These are phyloP conservation scores for Trinorchestia longiramus DNA, from an alignment of 1,140 invertebrate species.

Conservation along the genomic window DNA sequence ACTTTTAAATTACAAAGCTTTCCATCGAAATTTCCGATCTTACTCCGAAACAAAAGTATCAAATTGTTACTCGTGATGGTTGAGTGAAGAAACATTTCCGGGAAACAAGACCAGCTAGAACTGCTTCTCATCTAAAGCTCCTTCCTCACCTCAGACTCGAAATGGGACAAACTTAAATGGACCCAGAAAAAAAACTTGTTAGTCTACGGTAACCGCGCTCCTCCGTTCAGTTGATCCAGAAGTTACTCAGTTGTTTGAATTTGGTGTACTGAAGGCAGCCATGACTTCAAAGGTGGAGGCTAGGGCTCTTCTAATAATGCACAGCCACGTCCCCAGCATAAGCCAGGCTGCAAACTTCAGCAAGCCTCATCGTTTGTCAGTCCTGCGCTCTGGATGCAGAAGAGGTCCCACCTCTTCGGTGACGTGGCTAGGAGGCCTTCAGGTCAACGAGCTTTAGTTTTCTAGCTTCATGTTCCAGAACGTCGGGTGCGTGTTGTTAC, in stretches of 20 bases:
- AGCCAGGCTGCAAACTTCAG: conserved; percentile 9
- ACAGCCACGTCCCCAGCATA: conserved; percentile 27
- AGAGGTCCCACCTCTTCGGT: neutral
- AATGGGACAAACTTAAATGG: neutral
- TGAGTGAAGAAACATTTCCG: neutral
- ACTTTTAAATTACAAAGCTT: neutral
- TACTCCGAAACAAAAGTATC: neutral
- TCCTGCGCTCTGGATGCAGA: neutral
- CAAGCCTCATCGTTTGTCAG: conserved; percentile 44
- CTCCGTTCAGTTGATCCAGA: neutral
- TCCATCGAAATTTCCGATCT: neutral
- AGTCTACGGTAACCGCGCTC: neutral
- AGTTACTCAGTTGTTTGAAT: conserved; percentile 9
- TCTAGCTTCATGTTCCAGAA: neutral
- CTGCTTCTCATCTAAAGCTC: neutral
- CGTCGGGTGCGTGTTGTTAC: neutral
- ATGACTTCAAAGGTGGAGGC: neutral
- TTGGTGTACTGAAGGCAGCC: neutral
- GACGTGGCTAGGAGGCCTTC: neutral
- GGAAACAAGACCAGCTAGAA: neutral
- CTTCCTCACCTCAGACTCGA: neutral
- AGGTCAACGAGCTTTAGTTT: neutral
- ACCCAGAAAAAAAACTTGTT: neutral
- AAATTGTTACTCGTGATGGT: neutral
- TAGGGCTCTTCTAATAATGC: neutral